These are phyloP conservation scores for Cryptocheilus praepositus DNA, from an alignment of 2,888 invertebrate genomes.

Conservation along the genomic window DNA sequence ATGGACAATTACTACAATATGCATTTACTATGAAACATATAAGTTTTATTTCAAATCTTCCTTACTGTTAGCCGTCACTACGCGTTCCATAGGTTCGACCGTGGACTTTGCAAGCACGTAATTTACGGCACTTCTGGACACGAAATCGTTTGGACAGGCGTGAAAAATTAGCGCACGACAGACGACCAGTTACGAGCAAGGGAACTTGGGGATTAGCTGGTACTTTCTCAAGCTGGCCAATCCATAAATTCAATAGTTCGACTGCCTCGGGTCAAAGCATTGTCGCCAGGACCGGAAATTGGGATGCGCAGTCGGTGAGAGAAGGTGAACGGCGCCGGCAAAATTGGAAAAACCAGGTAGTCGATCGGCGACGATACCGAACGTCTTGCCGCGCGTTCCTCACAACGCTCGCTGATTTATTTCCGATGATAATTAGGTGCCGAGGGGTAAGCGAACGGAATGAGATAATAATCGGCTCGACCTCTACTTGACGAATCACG, in stretches of 20 bases:
- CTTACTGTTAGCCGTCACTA: too few species aligned
- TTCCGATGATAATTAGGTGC: slow-evolving; percentile 39
- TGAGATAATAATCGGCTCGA: slow-evolving; percentile 38
- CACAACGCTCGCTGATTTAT: slow-evolving; percentile 40
- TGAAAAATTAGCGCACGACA: too few species aligned
- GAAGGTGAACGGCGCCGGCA: slow-evolving; percentile 12
- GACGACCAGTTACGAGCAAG: too few species aligned
- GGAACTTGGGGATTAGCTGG: neutral
- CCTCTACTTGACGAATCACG: too few species aligned
- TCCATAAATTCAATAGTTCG: slow-evolving; percentile 2
- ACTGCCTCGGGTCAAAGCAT: neutral
- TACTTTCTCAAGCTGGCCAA: neutral
- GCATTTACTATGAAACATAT: too few species aligned
- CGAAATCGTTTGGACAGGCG: too few species aligned
- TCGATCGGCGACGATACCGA: slow-evolving; percentile 24
- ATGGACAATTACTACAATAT: too few species aligned
- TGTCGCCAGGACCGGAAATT: neutral
- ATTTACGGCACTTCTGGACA: too few species aligned
- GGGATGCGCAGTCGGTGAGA: neutral
- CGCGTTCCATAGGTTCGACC: too few species aligned
- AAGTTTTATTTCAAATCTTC: too few species aligned
- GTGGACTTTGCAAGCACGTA: too few species aligned
- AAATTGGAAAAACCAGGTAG: slow-evolving; percentile 49
- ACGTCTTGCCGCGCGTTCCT: neutral
- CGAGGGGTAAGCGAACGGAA: slow-evolving; percentile 6